A percentile compares a stretch with the other conserved stretches of the same genome.
These are phyloP conservation scores for Ctenosaura bakeri DNA, from an alignment of 2,797 vertebrate species.

Conservation along the genomic window DNA sequence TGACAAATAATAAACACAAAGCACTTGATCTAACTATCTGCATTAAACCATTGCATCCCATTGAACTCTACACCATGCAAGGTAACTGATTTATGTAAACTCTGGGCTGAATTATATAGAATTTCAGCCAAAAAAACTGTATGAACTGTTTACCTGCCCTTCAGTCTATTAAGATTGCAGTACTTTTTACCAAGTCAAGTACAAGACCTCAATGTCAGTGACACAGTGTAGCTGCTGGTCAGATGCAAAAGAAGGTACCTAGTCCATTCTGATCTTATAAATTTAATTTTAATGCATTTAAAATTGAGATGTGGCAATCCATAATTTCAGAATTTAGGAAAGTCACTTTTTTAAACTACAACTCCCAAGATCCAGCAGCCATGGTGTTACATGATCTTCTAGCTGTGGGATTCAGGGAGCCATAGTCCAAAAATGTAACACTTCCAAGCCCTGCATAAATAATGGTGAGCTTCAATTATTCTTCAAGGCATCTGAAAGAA, in stretches of 20 bases:
- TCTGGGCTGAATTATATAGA: not conserved
- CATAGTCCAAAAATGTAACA: not conserved
- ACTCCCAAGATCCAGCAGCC: no score
- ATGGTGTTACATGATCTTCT: no score
- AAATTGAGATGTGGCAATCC: not conserved
- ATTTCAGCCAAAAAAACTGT: constrained; percentile 22
- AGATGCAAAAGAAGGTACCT: not conserved
- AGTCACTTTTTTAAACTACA: no score
- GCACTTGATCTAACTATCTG: not conserved
- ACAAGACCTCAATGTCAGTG: not conserved
- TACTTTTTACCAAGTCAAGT: constrained; percentile 9
- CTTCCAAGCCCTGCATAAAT: no score
- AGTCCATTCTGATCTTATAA: not conserved
- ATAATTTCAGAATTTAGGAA: not conserved
- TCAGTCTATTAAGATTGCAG: constrained; percentile 18
- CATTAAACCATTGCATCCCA: not conserved
- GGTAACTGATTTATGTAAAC: not conserved
- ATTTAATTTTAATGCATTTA: not conserved
- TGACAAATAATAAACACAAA: not conserved
- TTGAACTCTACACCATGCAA: not conserved
- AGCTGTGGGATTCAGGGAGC: no score
- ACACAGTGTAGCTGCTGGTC: not conserved
- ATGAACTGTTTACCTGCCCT: constrained; percentile 46
- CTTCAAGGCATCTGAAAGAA: not conserved
- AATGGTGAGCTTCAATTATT: not conserved